Base-by-base conservation (phyloP, 1,140 invertebrate species). In the Tetraneura akinire region DNA sequence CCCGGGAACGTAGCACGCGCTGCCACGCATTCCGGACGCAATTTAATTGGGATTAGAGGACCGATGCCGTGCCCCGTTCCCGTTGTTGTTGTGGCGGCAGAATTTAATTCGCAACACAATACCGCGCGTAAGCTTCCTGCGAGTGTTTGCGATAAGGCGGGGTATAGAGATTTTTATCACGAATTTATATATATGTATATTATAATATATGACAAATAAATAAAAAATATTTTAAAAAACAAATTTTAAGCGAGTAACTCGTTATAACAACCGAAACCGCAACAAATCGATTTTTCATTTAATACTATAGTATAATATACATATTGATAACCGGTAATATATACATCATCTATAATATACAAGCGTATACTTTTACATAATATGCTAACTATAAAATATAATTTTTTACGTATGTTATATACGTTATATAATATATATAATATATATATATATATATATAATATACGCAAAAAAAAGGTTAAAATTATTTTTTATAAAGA, bases 21-120 rank as follows among this genome's bases (percentile, higher is more conserved):
- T 21, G 42, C 16, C n/a, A 29, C 51, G 42, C 51, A 23, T 55
- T 76, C 53, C 29, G 53, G 53, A 57, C 51, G 71, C 71, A 76
- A 76, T 76, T 76, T 76, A 76, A 76, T 76, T 42, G 71, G 51
- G 71, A 76, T 76, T 76, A 57, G 71, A 76, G 51, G 32, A 57
- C 8, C 29, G 32, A 37, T 8, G n/a, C 71, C 42, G 64, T 0
- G 32, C 13, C 64, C 13, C 64, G 64, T n/a, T 32, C 10, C 64
- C 18, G n/a, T n/a, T 21, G 37, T 45, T 47, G 10, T 47, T 68
- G 64, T 13, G 64, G 71, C 21, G 29, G 71, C 32, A 32, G 73
- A 76, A 76, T 76, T 76, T 76, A 60, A 76, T 73, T 49, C 70
- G 26, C 14, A 10, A 29, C 37, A 64, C 60, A 18, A 64, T 68